Base-by-base conservation (phyloP, 2,888 invertebrate genomes). In the Heterodera filipjevi region DNA sequence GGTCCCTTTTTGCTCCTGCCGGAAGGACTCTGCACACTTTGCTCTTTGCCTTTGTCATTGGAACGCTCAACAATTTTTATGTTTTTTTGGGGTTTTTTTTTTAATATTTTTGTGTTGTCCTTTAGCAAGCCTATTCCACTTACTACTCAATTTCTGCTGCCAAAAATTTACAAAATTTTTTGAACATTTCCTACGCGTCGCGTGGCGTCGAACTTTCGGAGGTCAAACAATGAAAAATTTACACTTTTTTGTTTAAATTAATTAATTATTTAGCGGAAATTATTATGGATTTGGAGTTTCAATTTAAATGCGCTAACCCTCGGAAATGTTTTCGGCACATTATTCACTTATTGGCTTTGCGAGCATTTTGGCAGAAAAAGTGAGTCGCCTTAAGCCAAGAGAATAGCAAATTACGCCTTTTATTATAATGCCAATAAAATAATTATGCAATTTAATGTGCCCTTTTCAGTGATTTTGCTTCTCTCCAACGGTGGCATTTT, bases 331-430 rank as follows among this genome's bases (percentile, higher is more conserved):
- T 35, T 80, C 14, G 87, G 87, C 44, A 85, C 84, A 71, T 79
- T 82, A 35, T 35, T 86, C 3, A 82, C 87, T 3, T 84, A 83
- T 14, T 81, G 81, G 14, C 59, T 87, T 33, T 84, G 86, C 2
- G 87, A 87, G 79, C 78, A 80, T 66, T 81, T 85, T 32, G 87
- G 87, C 14, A 73, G 87, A 59, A 87, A 86, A 83, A 82, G 87
- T 86, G 14, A 76, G 79, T 27, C 16, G 39, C 3, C 3, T 14
- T 49, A 16, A 19, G 16, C 49, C 10, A 14, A 19, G 16, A 49
- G 3, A 19, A 19, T 14, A 16, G 49, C 49, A 49, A 14, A 49
- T 22, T 73, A 30, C 1, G n/a, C 12, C 22, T 16, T 74, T 35
- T 39, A 71, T 32, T 32, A 12, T 14, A n/a, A 32, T 22, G 5